These are phyloP conservation scores for Drosophila paulistorum DNA, from an alignment of 1,140 invertebrate species.

Conservation along the genomic window DNA sequence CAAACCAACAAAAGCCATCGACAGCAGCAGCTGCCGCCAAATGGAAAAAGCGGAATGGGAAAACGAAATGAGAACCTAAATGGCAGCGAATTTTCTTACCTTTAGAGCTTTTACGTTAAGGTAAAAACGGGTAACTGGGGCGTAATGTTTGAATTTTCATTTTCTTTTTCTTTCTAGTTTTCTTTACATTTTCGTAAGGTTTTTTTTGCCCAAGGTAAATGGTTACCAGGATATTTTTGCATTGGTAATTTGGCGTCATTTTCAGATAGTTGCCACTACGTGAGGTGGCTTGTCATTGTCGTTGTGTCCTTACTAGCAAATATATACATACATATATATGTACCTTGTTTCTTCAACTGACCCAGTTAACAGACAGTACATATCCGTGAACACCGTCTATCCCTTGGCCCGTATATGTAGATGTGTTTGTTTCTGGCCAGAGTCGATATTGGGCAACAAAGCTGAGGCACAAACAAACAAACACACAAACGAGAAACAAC, in stretches of 20 bases:
- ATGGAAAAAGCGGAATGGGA: constrained; percentile 28
- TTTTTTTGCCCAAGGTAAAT: constrained; percentile 64
- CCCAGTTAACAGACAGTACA: constrained; percentile 47
- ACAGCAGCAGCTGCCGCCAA: constrained; percentile 31
- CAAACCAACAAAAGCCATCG: constrained; percentile 1
- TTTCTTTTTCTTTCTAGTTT: constrained; percentile 59
- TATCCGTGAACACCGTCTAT: background rate
- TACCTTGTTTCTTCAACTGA: constrained; percentile 39
- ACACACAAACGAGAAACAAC: background rate
- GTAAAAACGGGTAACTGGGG: constrained; percentile 39
- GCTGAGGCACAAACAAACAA: constrained; percentile 62
- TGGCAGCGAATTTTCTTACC: constrained; percentile 43
- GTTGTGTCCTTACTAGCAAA: constrained; percentile 9
- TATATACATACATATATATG: too few relatives aligned
- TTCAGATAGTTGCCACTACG: constrained; percentile 77
- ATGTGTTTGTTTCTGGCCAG: constrained; percentile 28
- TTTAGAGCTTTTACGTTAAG: constrained; percentile 15
- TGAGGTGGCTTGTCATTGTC: constrained; percentile 34
- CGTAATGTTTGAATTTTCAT: constrained; percentile 77
- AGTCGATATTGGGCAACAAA: constrained; percentile 65
- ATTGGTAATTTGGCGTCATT: constrained; percentile 80
- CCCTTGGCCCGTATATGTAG: background rate
- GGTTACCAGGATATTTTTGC: constrained; percentile 78
- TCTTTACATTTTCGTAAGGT: constrained; percentile 53
- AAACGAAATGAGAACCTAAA: constrained; percentile 47